Evolutionary conservation across 2,888 invertebrate genomes (phyloP).

Genomic region (Limnephilus marmoratus): DNA sequence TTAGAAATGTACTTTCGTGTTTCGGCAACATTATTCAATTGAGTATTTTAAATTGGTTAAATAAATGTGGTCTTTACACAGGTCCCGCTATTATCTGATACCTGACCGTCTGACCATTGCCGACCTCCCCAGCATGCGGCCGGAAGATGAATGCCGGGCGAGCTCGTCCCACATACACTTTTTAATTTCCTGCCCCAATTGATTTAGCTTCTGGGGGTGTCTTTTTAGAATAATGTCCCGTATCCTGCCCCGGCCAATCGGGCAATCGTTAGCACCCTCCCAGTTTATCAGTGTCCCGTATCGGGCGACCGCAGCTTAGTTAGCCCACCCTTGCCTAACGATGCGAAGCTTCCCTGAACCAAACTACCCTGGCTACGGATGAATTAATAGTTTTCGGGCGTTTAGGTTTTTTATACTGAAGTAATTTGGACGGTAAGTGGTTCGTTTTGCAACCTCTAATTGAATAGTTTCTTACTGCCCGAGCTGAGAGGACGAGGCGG

Average conservation of each 20-base stretch:
- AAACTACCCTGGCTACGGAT: constrained; percentile 27
- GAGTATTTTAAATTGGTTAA: background rate
- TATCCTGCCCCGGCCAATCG: constrained; percentile 33
- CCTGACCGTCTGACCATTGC: background rate
- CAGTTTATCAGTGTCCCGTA: constrained; percentile 65
- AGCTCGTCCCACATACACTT: constrained; percentile 59
- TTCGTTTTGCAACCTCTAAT: constrained; percentile 27
- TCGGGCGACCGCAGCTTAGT: constrained; percentile 65
- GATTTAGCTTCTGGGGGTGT: constrained; percentile 60
- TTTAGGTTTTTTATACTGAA: constrained; percentile 31
- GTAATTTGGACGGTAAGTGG: constrained; percentile 39
- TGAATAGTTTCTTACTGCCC: constrained; percentile 21
- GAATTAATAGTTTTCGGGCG: constrained; percentile 49
- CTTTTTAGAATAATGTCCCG: constrained; percentile 49
- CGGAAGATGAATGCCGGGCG: constrained; percentile 33
- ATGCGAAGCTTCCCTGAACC: constrained; percentile 58
- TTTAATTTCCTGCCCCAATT: constrained; percentile 66
- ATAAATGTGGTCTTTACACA: background rate
- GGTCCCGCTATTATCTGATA: background rate
- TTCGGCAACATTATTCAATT: background rate
- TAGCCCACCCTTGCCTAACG: constrained; percentile 61
- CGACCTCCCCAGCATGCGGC: background rate
- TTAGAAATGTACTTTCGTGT: too few relatives aligned
- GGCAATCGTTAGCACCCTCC: constrained; percentile 63
- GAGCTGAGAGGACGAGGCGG: background rate